Conservation (phyloP, 2,888 invertebrate genomes). For the Phortica okadai region DNA sequence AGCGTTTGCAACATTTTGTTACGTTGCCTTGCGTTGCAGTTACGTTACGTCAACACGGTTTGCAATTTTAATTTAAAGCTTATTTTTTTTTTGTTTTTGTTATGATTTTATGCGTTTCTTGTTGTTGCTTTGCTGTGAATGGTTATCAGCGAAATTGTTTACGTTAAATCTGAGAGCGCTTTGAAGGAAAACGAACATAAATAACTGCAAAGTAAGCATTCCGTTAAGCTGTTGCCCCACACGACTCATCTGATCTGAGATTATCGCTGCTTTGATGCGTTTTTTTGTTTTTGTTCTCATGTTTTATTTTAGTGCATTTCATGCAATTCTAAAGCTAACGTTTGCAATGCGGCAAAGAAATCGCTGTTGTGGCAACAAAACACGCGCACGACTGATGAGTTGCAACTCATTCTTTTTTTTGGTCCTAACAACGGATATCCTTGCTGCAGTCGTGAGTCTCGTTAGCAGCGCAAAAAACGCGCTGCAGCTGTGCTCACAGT, state of each 20-base stretch:
- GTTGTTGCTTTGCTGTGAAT: slow-evolving; percentile 10
- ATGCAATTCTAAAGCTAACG: background rate
- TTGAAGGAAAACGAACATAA: slow-evolving; percentile 32
- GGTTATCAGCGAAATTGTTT: slow-evolving; percentile 29
- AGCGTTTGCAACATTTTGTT: background rate
- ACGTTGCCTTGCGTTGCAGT: background rate
- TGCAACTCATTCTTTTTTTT: background rate
- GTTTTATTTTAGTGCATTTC: background rate
- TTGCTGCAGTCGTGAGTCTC: background rate
- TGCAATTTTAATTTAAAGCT: slow-evolving; percentile 30
- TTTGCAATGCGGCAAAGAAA: background rate
- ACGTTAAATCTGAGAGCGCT: slow-evolving; percentile 23
- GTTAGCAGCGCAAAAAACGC: background rate
- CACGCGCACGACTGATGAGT: background rate
- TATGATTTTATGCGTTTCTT: background rate
- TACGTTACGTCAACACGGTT: background rate
- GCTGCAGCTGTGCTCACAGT: background rate
- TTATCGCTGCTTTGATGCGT: background rate
- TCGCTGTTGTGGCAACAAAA: background rate
- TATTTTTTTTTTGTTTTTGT: slow-evolving; percentile 11
- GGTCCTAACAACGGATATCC: slow-evolving; percentile 26
- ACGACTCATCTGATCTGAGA: background rate
- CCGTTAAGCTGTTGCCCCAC: background rate
- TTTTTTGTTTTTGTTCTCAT: background rate
- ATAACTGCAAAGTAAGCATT: slow-evolving; percentile 25